Percentiles rank a stretch among this genome's conserved stretches.
These are phyloP conservation scores for Amia ocellicauda DNA, from an alignment of 2,113 vertebrate species.

Conservation along the genomic window DNA sequence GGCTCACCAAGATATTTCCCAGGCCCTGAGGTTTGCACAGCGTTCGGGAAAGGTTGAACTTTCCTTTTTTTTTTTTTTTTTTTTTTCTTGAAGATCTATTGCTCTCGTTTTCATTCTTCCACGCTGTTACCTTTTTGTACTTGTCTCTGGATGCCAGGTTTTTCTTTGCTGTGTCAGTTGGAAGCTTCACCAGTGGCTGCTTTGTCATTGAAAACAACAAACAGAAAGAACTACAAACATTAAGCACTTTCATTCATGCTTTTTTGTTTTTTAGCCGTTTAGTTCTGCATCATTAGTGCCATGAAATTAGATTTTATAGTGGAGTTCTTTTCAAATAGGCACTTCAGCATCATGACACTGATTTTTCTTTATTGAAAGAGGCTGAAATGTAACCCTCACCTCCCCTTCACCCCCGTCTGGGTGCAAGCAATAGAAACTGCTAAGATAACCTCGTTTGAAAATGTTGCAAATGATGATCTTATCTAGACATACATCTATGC, in stretches of 20 bases:
- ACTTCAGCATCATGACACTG: no score
- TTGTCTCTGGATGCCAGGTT: slow-evolving; percentile 1
- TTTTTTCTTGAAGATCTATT: slow-evolving; percentile 12
- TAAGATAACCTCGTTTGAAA: no score
- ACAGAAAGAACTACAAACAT: no score
- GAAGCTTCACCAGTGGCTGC: background rate
- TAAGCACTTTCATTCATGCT: no score
- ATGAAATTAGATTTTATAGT: background rate
- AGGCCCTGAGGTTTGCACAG: slow-evolving; percentile 58
- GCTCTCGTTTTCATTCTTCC: slow-evolving; percentile 5
- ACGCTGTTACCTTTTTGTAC: slow-evolving; percentile 10
- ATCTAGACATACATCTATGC: no score
- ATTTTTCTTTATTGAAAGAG: no score
- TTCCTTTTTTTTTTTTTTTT: slow-evolving; percentile 44
- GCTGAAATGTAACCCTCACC: no score
- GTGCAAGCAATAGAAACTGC: no score
- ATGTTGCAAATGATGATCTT: no score
- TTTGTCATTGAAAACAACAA: no score
- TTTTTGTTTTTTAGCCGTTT: background rate
- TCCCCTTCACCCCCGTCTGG: no score
- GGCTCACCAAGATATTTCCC: slow-evolving; percentile 62
- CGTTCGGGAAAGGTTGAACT: slow-evolving; percentile 57
- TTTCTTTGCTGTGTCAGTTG: slow-evolving; percentile 31
- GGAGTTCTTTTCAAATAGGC: no score
- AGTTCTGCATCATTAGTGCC: background rate